Evolutionary conservation across 2,888 invertebrate species (phyloP).

Genomic region (Ceratothoa steindachneri): DNA sequence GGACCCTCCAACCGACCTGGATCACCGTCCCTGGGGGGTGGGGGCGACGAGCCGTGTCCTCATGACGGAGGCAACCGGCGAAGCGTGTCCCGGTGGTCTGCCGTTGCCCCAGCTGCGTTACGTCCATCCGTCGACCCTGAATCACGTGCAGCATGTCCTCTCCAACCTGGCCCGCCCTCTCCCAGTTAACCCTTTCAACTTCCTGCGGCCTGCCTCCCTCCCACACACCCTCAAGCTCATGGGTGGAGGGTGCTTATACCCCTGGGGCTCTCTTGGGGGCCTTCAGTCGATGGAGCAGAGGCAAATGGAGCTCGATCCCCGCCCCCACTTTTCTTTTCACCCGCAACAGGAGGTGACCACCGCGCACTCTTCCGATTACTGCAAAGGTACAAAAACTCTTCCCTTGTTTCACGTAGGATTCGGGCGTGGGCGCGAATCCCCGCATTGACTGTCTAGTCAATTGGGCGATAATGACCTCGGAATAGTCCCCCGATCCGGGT

Average conservation of each 20-base stretch:
- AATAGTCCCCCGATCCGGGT: no score
- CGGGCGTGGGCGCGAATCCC: no score
- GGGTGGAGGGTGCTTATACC: not conserved
- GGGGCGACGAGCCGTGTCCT: not conserved
- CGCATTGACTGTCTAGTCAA: no score
- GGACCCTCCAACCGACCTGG: no score
- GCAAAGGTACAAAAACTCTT: not conserved
- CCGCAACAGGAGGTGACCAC: conserved; percentile 3
- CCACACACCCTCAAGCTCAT: conserved; percentile 7
- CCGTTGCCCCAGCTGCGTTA: conserved; percentile 2
- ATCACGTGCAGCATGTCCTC: not conserved
- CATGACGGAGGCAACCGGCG: not conserved
- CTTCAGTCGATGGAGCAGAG: not conserved
- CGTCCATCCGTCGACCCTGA: not conserved
- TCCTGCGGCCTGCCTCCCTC: not conserved
- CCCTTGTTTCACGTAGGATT: no score
- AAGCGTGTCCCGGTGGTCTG: not conserved
- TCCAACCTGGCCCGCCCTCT: not conserved
- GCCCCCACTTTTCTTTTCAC: not conserved
- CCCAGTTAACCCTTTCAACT: not conserved
- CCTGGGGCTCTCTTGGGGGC: not conserved
- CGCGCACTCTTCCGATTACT: not conserved
- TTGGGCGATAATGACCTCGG: no score
- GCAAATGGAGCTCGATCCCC: not conserved
- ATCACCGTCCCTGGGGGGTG: not conserved